Percentiles rank a stretch among this genome's conserved stretches.
phyloP scores from a whole-genome alignment of 2,797 vertebrate genomes.

The Fundulus diaphanus region DNA sequence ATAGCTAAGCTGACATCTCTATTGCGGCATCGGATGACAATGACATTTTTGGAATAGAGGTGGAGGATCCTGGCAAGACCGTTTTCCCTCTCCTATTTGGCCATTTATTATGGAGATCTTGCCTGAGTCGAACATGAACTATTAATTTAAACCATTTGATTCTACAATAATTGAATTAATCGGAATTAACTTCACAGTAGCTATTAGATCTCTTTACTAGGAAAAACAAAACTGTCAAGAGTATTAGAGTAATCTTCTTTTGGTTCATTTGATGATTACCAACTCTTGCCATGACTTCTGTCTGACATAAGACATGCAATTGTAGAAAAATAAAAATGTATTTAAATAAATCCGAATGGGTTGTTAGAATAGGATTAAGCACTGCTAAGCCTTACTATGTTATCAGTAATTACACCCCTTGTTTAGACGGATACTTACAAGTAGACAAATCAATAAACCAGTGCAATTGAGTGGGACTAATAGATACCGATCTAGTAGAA shows the following conservation, averaged over 20 bases:
- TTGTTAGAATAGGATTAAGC: background rate
- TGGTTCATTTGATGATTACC: background rate
- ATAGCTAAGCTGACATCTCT: constrained; percentile 74
- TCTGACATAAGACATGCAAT: background rate
- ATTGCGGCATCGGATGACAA: constrained; percentile 62
- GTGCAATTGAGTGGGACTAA: constrained; percentile 18
- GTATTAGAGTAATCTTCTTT: constrained; percentile 13
- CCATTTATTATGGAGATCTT: constrained; percentile 11
- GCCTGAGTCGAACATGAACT: constrained; percentile 6
- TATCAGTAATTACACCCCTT: constrained; percentile 11
- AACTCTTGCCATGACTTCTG: constrained; percentile 10
- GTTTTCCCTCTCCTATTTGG: background rate
- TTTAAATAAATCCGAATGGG: background rate
- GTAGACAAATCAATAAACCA: constrained; percentile 30
- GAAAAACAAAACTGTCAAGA: constrained; percentile 31
- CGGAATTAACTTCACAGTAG: constrained; percentile 29
- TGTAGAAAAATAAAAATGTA: background rate
- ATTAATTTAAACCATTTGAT: constrained; percentile 25
- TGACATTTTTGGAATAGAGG: constrained; percentile 60
- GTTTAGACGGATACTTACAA: constrained; percentile 26
- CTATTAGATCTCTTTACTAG: constrained; percentile 6
- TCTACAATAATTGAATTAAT: constrained; percentile 17
- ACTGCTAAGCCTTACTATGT: background rate
- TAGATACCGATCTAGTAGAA: constrained; percentile 15
- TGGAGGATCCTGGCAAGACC: constrained; percentile 31